Percentiles rank a stretch among this genome's conserved stretches.
These are phyloP conservation scores for Trichacis sp. DNA, from an alignment of 2,888 invertebrate genomes.

Conservation along the genomic window DNA sequence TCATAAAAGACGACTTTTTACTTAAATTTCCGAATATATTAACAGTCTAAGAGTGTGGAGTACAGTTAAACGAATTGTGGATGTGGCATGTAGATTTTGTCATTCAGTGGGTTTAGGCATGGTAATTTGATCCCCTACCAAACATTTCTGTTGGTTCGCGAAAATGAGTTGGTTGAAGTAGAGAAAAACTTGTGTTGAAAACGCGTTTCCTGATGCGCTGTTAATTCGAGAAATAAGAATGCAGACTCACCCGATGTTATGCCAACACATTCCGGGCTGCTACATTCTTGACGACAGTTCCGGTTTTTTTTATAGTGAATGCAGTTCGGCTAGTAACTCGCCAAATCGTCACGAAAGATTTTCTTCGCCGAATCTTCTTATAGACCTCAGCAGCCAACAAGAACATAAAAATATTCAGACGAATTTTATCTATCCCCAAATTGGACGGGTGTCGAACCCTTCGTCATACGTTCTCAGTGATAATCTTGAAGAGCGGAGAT, in stretches of 20 bases:
- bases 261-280: constrained; percentile 48
- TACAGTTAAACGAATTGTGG: too few species aligned
- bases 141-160: background rate
- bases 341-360: constrained; percentile 58
- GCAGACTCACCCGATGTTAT: constrained; percentile 54
- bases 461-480: constrained; percentile 50
- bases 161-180: background rate
- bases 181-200: background rate
- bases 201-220: background rate
- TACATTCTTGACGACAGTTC: constrained; percentile 56
- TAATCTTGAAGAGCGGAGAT: constrained; percentile 39
- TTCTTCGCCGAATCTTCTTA: constrained; percentile 57
- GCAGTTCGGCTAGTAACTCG: constrained; percentile 62
- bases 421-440: constrained; percentile 36
- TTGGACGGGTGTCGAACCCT: constrained; percentile 17
- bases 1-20: too few species aligned
- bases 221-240: constrained; percentile 34
- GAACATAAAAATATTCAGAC: constrained; percentile 47
- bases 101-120: too few species aligned
- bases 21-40: too few species aligned
- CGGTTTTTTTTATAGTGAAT: constrained; percentile 56
- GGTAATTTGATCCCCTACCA: too few species aligned
- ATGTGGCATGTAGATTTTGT: too few species aligned
- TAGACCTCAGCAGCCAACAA: constrained; percentile 58
- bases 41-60: too few species aligned